phyloP scores from a whole-genome alignment of 2,888 invertebrate species.

The Brenthis ino region DNA sequence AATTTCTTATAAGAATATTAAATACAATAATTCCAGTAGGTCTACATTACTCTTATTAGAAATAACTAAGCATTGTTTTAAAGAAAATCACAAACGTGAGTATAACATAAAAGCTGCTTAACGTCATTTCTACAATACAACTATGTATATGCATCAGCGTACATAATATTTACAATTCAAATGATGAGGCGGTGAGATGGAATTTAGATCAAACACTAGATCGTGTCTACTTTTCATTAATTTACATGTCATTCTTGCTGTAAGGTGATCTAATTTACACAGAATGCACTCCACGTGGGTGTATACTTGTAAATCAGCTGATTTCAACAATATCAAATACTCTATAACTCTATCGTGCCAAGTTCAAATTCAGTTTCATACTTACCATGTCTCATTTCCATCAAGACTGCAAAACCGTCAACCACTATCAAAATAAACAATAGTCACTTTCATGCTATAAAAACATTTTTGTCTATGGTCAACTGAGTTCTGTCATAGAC shows the following conservation, averaged over 20 bases:
- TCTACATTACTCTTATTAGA: not conserved
- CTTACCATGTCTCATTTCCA: conserved; percentile 38
- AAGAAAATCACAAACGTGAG: conserved; percentile 20
- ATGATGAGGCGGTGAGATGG: conserved; percentile 30
- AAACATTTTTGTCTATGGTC: conserved; percentile 26
- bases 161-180: conserved; percentile 44
- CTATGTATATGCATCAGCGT: conserved; percentile 5
- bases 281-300: conserved; percentile 32
- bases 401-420: conserved; percentile 20
- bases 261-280: conserved; percentile 35
- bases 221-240: conserved; percentile 33
- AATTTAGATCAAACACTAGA: conserved; percentile 23
- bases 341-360: not conserved
- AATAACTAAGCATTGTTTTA: not conserved
- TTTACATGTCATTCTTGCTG: conserved; percentile 29
- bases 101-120: conserved; percentile 20
- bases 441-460: conserved; percentile 22
- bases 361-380: conserved; percentile 18
- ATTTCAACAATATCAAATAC: conserved; percentile 2
- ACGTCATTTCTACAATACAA: conserved; percentile 11
- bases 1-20: no score
- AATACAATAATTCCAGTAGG: no score
- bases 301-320: conserved; percentile 27
- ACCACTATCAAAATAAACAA: conserved; percentile 32
- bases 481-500: not conserved